Evolutionary conservation across 2,888 invertebrate genomes (phyloP), one percentile per base, ranked within the genome.

Genomic region (Trachelus tabidus): DNA sequence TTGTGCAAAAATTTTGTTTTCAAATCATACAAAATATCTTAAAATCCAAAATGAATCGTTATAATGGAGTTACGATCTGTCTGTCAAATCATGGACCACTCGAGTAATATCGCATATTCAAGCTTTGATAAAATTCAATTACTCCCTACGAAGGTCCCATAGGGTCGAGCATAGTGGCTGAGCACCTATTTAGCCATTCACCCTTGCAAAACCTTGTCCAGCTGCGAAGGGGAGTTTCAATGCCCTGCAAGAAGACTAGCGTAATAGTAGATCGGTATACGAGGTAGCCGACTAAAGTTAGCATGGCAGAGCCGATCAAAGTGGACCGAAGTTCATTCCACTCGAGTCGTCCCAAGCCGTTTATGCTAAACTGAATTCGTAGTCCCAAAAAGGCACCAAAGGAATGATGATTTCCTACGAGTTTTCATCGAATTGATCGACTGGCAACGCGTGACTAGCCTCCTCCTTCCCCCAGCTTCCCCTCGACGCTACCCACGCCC

Each of bases 321-420:
- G 86, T 81, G 82, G 81, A 78, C 84, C 79, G 83, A 86, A 87
- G 87, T 85, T 86, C 82, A 86, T 86, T 86, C 86, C 85, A 34
- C 71, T 71, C 33, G 31, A 34, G 71, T 31, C 30, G 12, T 34
- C 31, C 23, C 78, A 77, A 77, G 76, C 80, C 82, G 80, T 33
- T 76, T 82, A 82, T 83, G 78, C 73, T 78, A 78, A 81, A 78
- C 23, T 73, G 56, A 56, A 56, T 56, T 56, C 15, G 9, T 56
- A 23, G 23, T 56, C 56, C 56, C 23, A 56, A 56, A 56, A 56
- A 23, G 56, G 6, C 23, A 23, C 56, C 23, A 56, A 56, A 56
- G 56, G 56, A 23, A 56, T 56, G 23, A 56, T 2, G 15, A 56
- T 23, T 56, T 56, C 56, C 56, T 23, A 56, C 2, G 2, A 56